phyloP scores from a whole-genome alignment of 2,797 vertebrate genomes.

The Syngnathus rostellatus region DNA sequence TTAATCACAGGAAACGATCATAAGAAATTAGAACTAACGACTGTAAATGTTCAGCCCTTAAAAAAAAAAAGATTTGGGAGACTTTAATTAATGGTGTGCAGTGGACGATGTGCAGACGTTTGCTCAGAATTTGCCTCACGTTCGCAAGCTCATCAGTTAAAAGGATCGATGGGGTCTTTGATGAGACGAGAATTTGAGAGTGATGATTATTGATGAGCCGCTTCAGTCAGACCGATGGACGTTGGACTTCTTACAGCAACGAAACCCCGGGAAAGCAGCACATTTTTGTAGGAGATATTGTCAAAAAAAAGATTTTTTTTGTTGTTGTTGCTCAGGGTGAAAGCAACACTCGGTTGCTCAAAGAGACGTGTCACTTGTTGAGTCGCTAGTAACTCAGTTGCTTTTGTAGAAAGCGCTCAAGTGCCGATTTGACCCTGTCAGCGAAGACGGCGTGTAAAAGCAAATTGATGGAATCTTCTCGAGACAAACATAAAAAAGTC shows the following conservation, averaged over 20 bases:
- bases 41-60: no score
- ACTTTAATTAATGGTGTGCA: no score
- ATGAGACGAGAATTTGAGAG: background rate
- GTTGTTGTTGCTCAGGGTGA: no score
- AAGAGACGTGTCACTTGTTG: background rate
- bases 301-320: background rate
- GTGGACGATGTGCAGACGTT: background rate
- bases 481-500: constrained; percentile 12
- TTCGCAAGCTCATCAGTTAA: constrained; percentile 2
- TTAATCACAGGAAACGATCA: background rate
- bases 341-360: no score
- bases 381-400: background rate
- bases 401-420: constrained; percentile 22
- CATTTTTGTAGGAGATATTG: background rate
- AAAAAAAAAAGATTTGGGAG: no score
- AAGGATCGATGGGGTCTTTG: constrained; percentile 23
- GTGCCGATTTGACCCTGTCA: constrained; percentile 19
- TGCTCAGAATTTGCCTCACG: background rate
- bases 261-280: background rate
- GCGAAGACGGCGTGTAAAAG: constrained; percentile 13
- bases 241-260: background rate
- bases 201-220: constrained; percentile 3
- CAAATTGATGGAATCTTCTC: constrained; percentile 16
- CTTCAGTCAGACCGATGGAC: background rate
- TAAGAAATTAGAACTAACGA: no score